phyloP scores from a whole-genome alignment of 2,113 vertebrate species.

The Leptocoma aspasia region DNA sequence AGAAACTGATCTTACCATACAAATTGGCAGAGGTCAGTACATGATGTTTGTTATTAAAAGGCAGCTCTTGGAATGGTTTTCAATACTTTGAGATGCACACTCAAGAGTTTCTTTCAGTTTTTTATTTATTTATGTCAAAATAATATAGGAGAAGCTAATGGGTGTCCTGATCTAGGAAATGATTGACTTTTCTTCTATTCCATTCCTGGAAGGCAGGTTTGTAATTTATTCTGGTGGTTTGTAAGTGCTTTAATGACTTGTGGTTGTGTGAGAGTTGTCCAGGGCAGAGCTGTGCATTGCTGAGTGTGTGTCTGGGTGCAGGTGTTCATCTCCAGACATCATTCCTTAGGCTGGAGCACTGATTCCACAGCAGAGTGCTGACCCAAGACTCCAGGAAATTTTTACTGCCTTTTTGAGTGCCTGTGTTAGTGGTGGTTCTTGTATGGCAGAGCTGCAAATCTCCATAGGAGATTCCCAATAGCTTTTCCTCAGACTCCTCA shows the following conservation, averaged over 20 bases:
- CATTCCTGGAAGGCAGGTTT: neutral
- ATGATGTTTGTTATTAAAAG: neutral
- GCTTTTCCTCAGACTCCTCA: neutral
- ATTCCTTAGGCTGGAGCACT: neutral
- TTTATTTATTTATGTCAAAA: neutral
- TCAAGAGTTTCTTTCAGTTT: neutral
- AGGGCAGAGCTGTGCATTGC: neutral
- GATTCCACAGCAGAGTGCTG: neutral
- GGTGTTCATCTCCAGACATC: rapidly evolving
- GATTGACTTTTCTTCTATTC: neutral
- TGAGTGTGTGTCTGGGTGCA: neutral
- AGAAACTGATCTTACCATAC: constrained; percentile 95
- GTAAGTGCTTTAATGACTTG: neutral
- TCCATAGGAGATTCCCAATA: neutral
- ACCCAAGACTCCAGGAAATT: neutral
- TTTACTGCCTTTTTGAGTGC: neutral
- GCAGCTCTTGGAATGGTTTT: neutral
- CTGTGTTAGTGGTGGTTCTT: neutral
- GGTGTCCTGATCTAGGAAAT: neutral
- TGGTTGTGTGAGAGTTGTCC: neutral
- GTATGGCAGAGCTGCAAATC: neutral
- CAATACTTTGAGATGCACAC: neutral
- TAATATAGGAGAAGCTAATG: neutral
- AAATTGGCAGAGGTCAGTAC: constrained; percentile 89
- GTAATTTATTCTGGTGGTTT: neutral